Evolutionary conservation across 2,113 vertebrate species (phyloP), one percentile per base, ranked within the genome.

Genomic region (Percina caprodes): DNA sequence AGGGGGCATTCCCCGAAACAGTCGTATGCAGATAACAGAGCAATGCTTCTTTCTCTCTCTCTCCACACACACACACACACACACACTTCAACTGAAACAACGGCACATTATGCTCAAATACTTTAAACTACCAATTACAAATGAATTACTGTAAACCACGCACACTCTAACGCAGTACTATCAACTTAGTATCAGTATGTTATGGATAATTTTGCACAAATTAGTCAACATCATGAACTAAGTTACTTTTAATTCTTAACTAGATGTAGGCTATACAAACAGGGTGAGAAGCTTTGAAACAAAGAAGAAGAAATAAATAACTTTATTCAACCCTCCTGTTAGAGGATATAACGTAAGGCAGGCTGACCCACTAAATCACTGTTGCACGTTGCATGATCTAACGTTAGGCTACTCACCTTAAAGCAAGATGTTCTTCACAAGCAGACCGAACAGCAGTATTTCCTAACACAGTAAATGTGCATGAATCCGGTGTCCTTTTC

Each of bases 11-110:
- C 78, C 87, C 71, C 49, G 58, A 87, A 91, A 92, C 89, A 92
- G 89, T 87, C 91, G 90, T 89, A 90, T 86, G 76, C 61, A 75
- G 74, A 86, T 56, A 83, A 85, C 77, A 88, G 66, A 77, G 70
- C 60, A 79, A 66, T 56, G 74, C 67, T 76, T 16, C 13, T 60
- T 30, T 63, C 19, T 46, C n/a, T 51, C 13, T 52, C 11, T 15
- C 21, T 63, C 59, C 49, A 12, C 30, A 2, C 52, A 26, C 48
- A 35, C 61, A 62, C 60, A 46, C 55, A 21, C 42, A 12, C 30
- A 3, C 52, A 35, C 48, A 45, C 56, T 69, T 73, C 15, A 79
- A 24, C 30, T 59, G 67, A 56, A 82, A 67, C 61, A 63, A 61
- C 74, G 52, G 30, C 74, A 60, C 52, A 66, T 80, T 74, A 75